These are phyloP conservation scores for Prunella himalayana DNA, from an alignment of 2,113 vertebrate genomes.

Conservation along the genomic window DNA sequence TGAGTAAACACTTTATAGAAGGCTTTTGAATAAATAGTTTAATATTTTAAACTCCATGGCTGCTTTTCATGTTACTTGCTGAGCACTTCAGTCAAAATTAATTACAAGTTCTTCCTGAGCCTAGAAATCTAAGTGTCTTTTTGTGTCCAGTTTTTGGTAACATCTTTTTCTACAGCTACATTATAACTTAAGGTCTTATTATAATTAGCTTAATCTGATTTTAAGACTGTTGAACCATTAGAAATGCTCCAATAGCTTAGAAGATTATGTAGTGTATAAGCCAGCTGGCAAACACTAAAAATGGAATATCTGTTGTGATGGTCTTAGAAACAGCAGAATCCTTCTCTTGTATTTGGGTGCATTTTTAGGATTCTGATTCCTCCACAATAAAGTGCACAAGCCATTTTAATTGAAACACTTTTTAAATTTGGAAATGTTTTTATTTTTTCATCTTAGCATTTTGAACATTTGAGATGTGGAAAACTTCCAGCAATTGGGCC, in stretches of 20 bases:
- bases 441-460: neutral
- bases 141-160: neutral
- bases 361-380: neutral
- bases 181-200: neutral
- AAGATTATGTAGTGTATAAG: neutral
- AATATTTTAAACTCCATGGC: neutral
- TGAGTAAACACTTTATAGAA: neutral
- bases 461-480: neutral
- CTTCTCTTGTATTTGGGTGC: neutral
- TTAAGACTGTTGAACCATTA: conserved; percentile 4
- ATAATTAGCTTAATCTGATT: neutral
- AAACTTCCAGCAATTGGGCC: neutral
- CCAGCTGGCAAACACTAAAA: neutral
- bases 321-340: neutral
- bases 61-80: neutral
- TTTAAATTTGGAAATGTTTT: neutral
- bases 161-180: neutral
- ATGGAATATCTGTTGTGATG: neutral
- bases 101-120: neutral
- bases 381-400: neutral
- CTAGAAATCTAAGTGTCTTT: neutral
- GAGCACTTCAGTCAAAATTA: neutral
- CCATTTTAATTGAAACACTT: neutral
- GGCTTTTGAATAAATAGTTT: neutral
- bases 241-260: neutral